These are phyloP conservation scores for Temnothorax nylanderi DNA, from an alignment of 1,140 invertebrate species.

Conservation along the genomic window DNA sequence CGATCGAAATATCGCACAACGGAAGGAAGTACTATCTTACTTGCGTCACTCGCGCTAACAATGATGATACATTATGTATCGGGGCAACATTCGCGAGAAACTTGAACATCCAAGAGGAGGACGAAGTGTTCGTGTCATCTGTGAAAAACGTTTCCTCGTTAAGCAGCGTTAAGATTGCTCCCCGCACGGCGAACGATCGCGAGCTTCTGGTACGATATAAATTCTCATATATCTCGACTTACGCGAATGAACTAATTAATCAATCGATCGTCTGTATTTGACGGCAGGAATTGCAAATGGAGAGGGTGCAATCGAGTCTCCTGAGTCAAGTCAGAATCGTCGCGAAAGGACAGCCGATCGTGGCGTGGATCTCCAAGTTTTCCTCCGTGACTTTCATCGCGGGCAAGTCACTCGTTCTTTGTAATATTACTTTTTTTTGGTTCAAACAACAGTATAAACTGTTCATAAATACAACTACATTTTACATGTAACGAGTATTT, in stretches of 20 bases:
- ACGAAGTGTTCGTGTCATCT: slow-evolving; percentile 77
- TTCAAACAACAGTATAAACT: too few relatives aligned
- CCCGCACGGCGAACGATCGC: slow-evolving; percentile 85
- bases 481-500: too few relatives aligned
- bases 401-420: slow-evolving; percentile 71
- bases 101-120: slow-evolving; percentile 80
- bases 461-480: too few relatives aligned
- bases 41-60: slow-evolving; percentile 59
- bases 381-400: slow-evolving; percentile 77
- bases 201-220: slow-evolving; percentile 84
- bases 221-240: background rate
- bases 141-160: slow-evolving; percentile 71
- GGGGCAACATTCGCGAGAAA: slow-evolving; percentile 81
- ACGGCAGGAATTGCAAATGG: slow-evolving; percentile 79
- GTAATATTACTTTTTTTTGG: background rate
- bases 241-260: background rate
- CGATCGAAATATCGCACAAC: slow-evolving; percentile 75
- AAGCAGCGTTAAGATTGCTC: slow-evolving; percentile 77
- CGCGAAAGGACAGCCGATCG: slow-evolving; percentile 77
- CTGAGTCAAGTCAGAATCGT: slow-evolving; percentile 81
- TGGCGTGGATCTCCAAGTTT: slow-evolving; percentile 82
- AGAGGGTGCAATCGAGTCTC: slow-evolving; percentile 79
- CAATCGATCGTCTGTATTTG: background rate
- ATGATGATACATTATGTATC: slow-evolving; percentile 74
- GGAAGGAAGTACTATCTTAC: slow-evolving; percentile 78